These are phyloP conservation scores for Zeuzera pyrina DNA, from an alignment of 2,888 invertebrate species.

Conservation along the genomic window DNA sequence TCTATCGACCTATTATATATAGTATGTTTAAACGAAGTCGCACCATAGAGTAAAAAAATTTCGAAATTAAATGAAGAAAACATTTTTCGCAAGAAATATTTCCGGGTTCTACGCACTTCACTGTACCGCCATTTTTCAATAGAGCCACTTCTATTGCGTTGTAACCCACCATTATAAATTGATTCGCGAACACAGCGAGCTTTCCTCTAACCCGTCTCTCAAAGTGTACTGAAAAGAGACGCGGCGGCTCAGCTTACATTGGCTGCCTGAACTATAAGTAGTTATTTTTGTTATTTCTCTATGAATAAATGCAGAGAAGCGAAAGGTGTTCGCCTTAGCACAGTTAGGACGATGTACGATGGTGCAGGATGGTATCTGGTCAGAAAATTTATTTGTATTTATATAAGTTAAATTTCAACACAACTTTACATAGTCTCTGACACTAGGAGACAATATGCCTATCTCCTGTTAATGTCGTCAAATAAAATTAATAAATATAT, in stretches of 20 bases:
- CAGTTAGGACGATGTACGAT: conserved; percentile 39
- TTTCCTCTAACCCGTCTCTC: conserved; percentile 19
- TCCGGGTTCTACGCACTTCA: conserved; percentile 63
- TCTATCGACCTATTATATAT: too few relatives aligned
- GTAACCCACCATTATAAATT: conserved; percentile 51
- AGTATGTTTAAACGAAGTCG: too few relatives aligned
- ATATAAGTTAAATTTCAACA: too few relatives aligned
- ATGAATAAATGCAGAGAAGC: conserved; percentile 68
- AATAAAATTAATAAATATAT: too few relatives aligned
- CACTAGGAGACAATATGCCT: too few relatives aligned
- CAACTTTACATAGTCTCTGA: too few relatives aligned
- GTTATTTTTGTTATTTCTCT: conserved; percentile 72
- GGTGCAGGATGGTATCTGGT: conserved; percentile 1
- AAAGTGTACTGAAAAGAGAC: conserved; percentile 15
- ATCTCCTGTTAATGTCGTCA: too few relatives aligned
- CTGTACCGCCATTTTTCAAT: conserved; percentile 57
- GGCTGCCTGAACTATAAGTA: conserved; percentile 46
- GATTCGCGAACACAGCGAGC: too few relatives aligned
- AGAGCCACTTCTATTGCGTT: conserved; percentile 65
- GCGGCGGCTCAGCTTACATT: conserved; percentile 27
- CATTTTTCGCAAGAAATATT: conserved; percentile 58
- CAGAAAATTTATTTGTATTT: too few relatives aligned
- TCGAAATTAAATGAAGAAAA: conserved; percentile 21
- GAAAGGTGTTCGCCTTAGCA: conserved; percentile 72
- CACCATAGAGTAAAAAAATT: conserved; percentile 1